Evolutionary conservation across 2,113 vertebrate species (phyloP), one percentile per base, ranked within the genome.

Genomic region (Menura novaehollandiae): DNA sequence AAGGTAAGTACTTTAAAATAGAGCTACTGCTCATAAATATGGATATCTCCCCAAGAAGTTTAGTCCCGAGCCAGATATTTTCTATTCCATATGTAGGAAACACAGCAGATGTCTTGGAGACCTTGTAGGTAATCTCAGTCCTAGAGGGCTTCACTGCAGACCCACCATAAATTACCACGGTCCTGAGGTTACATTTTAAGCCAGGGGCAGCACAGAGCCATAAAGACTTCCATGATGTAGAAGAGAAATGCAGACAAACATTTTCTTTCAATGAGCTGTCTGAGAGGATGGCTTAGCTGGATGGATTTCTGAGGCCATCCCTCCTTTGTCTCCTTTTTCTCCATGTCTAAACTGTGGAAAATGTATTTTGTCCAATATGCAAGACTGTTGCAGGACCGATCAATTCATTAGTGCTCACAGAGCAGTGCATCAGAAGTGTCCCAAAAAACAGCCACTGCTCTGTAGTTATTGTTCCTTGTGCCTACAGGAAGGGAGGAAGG

Each of bases 351-450:
- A 46, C 59, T 6, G 14, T 58, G 27, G 43, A 35, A 86, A 88
- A 69, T 24, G 9, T 28, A 26, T 83, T 82, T 71, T 56, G 12
- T 32, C n/a, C 0, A 0, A 56, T 23, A 66, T 2, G 1, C 13
- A 39, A 51, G 59, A 33, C 9, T 82, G 35, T 18, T 74, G 19
- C 49, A 82, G 56, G 69, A 41, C n/a, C 52, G 27, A 66, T 71
- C 37, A 85, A 56, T 56, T 26, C 30, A 51, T 55, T 27, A 41
- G 47, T 14, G 13, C 35, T 79, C 58, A 4, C n/a, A 78, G 43
- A 51, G 16, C n/a, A n/a, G n/a, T n/a, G 41, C 35, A 49, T 8
- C 11, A 2, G 55, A 51, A 51, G 4, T 4, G 64, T 16, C 15
- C 30, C 43, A 66, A 77, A 53, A n/a, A 37, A 18, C 41, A 55